These are phyloP conservation scores for Cheilinus undulatus DNA, from an alignment of 2,113 vertebrate genomes.

Conservation along the genomic window DNA sequence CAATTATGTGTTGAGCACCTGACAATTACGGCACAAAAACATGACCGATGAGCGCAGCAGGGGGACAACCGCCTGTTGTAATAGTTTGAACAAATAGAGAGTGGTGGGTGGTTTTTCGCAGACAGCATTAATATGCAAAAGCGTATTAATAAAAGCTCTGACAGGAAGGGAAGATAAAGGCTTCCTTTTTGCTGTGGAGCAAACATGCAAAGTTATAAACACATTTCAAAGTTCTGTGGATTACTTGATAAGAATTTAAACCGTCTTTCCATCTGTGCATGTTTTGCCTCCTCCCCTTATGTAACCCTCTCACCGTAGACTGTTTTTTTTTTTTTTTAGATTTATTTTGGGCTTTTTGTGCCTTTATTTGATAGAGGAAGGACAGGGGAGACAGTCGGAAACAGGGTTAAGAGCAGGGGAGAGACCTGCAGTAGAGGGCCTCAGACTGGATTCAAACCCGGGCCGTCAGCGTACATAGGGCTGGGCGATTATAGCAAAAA, in stretches of 20 bases:
- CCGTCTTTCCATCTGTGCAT: constrained; percentile 34
- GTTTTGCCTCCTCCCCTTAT: constrained; percentile 25
- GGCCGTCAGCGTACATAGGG: too few relatives aligned
- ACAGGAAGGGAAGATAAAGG: constrained; percentile 31
- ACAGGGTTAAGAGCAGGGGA: too few relatives aligned
- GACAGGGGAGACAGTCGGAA: too few relatives aligned
- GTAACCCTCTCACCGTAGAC: constrained; percentile 37
- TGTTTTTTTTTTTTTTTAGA: too few relatives aligned
- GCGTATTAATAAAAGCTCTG: constrained; percentile 56
- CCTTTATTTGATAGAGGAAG: too few relatives aligned
- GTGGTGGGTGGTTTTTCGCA: constrained; percentile 50
- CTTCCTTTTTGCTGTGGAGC: constrained; percentile 19
- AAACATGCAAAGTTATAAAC: constrained; percentile 40
- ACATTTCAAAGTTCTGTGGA: constrained; percentile 38
- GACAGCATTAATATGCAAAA: constrained; percentile 52
- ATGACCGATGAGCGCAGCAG: constrained; percentile 61
- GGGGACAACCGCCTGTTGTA: constrained; percentile 58
- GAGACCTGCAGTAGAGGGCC: too few relatives aligned
- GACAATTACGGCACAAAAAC: constrained; percentile 72
- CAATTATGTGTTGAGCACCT: constrained; percentile 74
- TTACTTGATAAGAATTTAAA: constrained; percentile 62
- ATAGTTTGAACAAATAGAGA: constrained; percentile 55
- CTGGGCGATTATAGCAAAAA: too few relatives aligned
- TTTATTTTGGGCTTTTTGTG: too few relatives aligned
- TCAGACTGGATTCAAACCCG: too few relatives aligned